Conservation (phyloP, 2,888 invertebrate genomes). For the Plemyria rubiginata region DNA sequence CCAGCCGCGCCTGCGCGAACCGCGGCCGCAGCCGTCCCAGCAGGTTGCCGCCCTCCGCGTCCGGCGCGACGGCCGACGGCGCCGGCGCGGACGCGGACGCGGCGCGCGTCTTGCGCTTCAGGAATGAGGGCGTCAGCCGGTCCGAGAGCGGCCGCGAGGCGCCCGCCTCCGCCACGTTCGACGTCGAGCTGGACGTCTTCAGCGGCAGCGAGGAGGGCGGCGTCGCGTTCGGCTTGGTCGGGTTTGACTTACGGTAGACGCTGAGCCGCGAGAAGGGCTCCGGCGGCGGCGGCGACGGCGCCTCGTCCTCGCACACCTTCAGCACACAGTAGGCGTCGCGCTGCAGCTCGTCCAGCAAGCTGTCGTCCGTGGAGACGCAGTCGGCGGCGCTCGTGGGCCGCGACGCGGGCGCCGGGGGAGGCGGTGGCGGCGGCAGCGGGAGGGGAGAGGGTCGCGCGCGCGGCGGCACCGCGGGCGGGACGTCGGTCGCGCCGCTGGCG, state of each 20-base stretch:
- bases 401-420: slow-evolving; percentile 52
- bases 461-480: slow-evolving; percentile 51
- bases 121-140: slow-evolving; percentile 76
- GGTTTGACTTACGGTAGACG: slow-evolving; percentile 78
- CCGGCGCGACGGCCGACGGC: too few relatives aligned
- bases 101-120: slow-evolving; percentile 72
- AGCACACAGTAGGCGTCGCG: slow-evolving; percentile 73
- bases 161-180: slow-evolving; percentile 75
- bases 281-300: slow-evolving; percentile 42
- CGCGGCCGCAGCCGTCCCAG: slow-evolving; percentile 76
- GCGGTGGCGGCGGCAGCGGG: slow-evolving; percentile 44
- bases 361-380: slow-evolving; percentile 70
- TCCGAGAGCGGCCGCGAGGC: slow-evolving; percentile 71
- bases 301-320: slow-evolving; percentile 74
- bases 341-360: slow-evolving; percentile 75
- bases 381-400: slow-evolving; percentile 60
- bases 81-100: slow-evolving; percentile 44
- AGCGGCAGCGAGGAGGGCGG: slow-evolving; percentile 58
- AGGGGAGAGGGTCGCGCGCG: slow-evolving; percentile 42
- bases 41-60: slow-evolving; percentile 59
- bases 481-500: slow-evolving; percentile 36
- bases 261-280: slow-evolving; percentile 73
- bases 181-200: slow-evolving; percentile 76
- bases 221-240: slow-evolving; percentile 63
- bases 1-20: slow-evolving; percentile 75